phyloP scores from a whole-genome alignment of 2,888 invertebrate species.

The Thalpophila matura region DNA sequence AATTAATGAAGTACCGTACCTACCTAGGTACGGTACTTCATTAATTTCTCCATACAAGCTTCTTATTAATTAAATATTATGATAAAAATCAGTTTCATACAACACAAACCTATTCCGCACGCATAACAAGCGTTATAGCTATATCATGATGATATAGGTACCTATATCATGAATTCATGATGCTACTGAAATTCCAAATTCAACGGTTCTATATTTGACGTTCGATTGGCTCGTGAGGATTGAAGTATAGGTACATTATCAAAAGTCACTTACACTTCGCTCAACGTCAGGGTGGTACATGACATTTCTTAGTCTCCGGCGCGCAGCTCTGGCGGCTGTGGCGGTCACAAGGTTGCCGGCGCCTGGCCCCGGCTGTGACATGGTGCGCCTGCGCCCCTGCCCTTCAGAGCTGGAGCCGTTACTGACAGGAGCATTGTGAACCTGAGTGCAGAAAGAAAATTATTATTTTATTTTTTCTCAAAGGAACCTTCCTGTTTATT shows the following conservation, averaged over 20 bases:
- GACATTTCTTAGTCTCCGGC: constrained; percentile 78
- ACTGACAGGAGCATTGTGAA: constrained; percentile 75
- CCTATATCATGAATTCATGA: no score
- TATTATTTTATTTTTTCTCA: neutral
- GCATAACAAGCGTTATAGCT: no score
- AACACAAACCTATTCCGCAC: neutral
- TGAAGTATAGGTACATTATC: no score
- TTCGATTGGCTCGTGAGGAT: no score
- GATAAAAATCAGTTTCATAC: neutral
- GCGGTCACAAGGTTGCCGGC: constrained; percentile 80
- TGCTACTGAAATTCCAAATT: neutral
- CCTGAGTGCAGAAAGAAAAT: constrained; percentile 63
- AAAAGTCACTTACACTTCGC: constrained; percentile 69
- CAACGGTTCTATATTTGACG: no score
- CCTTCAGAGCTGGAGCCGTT: constrained; percentile 67
- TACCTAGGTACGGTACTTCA: no score
- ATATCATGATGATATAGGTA: no score
- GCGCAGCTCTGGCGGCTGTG: constrained; percentile 77
- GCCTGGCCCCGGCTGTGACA: constrained; percentile 84
- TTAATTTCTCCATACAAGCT: neutral
- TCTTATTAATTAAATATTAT: no score
- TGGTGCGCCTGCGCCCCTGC: constrained; percentile 74
- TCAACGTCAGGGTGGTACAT: constrained; percentile 81
- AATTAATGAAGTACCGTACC: no score
- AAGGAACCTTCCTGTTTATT: no score